Conservation (phyloP, 1,140 invertebrate genomes). For the Bombus affinis region DNA sequence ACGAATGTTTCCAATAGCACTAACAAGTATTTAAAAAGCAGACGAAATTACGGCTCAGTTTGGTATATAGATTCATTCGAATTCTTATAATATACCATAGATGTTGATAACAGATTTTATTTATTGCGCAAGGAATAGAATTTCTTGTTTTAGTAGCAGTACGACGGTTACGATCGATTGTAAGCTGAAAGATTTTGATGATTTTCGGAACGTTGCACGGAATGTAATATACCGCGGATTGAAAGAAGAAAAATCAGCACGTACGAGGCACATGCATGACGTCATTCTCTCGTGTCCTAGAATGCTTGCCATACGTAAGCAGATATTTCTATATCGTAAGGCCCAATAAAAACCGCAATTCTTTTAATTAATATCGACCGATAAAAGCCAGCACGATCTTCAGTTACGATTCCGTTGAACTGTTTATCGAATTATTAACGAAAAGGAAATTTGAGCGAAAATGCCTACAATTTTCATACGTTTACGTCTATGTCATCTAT, state of each 20-base stretch:
- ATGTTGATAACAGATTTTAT: background rate
- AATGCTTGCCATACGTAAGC: slow-evolving; percentile 53
- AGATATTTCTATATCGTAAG: slow-evolving; percentile 57
- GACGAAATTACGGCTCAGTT: background rate
- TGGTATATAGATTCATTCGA: background rate
- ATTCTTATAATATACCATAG: background rate
- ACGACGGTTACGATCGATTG: background rate
- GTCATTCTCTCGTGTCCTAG: slow-evolving; percentile 53
- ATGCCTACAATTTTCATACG: background rate
- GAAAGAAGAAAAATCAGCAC: slow-evolving; percentile 55
- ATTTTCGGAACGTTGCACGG: slow-evolving; percentile 30
- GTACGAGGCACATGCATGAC: slow-evolving; percentile 50
- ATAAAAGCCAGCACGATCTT: background rate
- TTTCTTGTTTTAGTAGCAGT: background rate
- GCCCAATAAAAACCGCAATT: slow-evolving; percentile 32
- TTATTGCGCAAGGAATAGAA: background rate
- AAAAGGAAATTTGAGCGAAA: background rate
- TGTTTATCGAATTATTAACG: background rate
- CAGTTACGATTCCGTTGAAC: background rate
- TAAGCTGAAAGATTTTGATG: slow-evolving; percentile 5
- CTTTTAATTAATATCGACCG: slow-evolving; percentile 32
- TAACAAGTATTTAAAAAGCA: background rate
- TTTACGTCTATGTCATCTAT: background rate
- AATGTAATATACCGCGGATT: slow-evolving; percentile 41
- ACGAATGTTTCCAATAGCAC: background rate